Percentiles rank a stretch among this genome's conserved stretches.
Evolutionary conservation across 2,888 invertebrate genomes (phyloP).

Genomic region (Nematopogon swammerdamellus): DNA sequence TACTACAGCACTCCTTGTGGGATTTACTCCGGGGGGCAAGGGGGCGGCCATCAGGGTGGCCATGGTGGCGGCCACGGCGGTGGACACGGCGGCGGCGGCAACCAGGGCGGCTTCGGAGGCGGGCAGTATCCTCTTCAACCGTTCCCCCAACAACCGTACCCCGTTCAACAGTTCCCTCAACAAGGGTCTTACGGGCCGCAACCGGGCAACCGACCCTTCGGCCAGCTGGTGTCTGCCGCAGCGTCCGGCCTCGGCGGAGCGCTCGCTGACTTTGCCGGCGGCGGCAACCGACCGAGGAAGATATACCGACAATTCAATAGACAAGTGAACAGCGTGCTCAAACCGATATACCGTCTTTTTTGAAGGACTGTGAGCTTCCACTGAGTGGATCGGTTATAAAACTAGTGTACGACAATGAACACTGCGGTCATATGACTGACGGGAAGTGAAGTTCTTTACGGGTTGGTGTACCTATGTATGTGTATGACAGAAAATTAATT

Average conservation of each 20-base stretch:
- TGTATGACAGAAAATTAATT: neutral
- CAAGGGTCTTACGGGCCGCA: constrained; percentile 7
- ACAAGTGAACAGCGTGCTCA: constrained; percentile 30
- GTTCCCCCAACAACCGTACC: constrained; percentile 12
- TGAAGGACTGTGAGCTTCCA: constrained; percentile 18
- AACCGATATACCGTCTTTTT: constrained; percentile 36
- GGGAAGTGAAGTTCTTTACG: neutral
- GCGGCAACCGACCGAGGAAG: constrained; percentile 30
- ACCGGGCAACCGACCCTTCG: constrained; percentile 23
- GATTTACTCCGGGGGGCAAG: constrained; percentile 4
- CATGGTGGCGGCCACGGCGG: constrained; percentile 16
- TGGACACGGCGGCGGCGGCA: constrained; percentile 13
- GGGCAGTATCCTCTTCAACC: constrained; percentile 10
- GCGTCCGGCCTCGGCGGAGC: constrained; percentile 53
- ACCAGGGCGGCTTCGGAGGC: constrained; percentile 12
- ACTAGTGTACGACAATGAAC: no score
- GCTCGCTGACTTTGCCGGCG: constrained; percentile 37
- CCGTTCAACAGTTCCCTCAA: constrained; percentile 14
- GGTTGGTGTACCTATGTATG: constrained; percentile 3
- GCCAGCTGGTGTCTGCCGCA: constrained; percentile 33
- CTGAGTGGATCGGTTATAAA: no score
- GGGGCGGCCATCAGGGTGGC: constrained; percentile 4
- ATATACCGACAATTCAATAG: constrained; percentile 34
- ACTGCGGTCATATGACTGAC: no score
- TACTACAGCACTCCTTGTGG: constrained; percentile 21